phyloP scores from a whole-genome alignment of 1,140 invertebrate species.

The Cotesia chilonis region DNA sequence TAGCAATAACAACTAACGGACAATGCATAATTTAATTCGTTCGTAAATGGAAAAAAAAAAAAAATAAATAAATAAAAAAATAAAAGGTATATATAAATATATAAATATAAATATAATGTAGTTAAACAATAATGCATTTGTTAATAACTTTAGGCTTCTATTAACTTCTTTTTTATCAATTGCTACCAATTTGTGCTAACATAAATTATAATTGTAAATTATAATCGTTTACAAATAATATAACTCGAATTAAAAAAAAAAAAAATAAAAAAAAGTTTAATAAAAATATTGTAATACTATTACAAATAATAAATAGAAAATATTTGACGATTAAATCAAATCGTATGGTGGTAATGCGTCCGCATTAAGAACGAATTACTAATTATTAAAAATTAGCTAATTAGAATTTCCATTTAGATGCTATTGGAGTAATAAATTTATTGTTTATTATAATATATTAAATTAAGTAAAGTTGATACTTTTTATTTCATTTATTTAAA shows the following conservation, averaged over 20 bases:
- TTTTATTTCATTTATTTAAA: constrained; percentile 56
- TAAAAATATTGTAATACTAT: background rate
- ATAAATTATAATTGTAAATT: constrained; percentile 9
- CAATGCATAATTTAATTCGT: no score
- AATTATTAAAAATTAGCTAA: background rate
- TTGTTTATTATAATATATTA: background rate
- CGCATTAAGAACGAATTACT: background rate
- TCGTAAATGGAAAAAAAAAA: background rate
- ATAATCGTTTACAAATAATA: background rate
- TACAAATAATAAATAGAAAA: background rate
- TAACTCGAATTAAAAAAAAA: background rate
- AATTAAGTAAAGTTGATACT: constrained; percentile 13
- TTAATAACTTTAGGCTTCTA: constrained; percentile 9
- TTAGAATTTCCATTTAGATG: constrained; percentile 5
- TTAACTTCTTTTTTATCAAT: constrained; percentile 4
- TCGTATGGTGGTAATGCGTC: background rate
- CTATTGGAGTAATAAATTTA: background rate
- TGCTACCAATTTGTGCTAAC: constrained; percentile 9
- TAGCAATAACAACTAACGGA: no score
- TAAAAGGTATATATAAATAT: background rate
- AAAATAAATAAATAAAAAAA: background rate
- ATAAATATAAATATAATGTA: background rate
- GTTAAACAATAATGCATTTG: background rate
- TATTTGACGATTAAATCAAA: constrained; percentile 3
- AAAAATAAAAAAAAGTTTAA: background rate